Base-by-base conservation (phyloP, 2,888 invertebrate genomes). In the Patella ulyssiponensis region DNA sequence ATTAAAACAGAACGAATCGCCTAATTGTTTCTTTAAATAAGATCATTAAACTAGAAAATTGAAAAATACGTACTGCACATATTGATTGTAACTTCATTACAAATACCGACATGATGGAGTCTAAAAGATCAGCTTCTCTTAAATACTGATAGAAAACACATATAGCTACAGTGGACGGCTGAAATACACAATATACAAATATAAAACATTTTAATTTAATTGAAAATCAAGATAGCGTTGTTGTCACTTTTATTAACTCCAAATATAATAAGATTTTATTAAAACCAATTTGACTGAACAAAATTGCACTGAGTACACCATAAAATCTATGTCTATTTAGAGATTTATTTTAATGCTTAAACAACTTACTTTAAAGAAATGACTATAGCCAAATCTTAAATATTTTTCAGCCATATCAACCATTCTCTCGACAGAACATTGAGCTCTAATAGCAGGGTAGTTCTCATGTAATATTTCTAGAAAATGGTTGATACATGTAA, bases 161-260 rank as follows among this genome's bases (percentile, higher is more conserved):
- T 71, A 88, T 74, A 3, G 88, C 87, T 44, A 89, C 77, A 5
- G 86, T 85, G 51, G 84, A 83, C 14, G 86, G 81, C 88, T 88
- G 79, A 53, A 83, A 82, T 77, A 51, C 54, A 83, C 52, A 71
- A 74, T 73, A 11, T 51, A 74, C 23, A 53, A 69, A n/a, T 53
- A 4, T 17, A 64, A 12, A 17, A 20, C 44, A 44, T 44, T 44
- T 44, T 44, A 44, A 44, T 9, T 44, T 1, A 44, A 44, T 9
- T 44, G 7, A 44, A 9, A 44, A 44, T 44, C 3, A 7, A 0
- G 7, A 9, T 9, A 44, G 9, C 9, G 44, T 53, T 9, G 14
- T 54, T 9, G 20, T 54, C 20, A 17, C n/a, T 20, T 23, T 20
- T 54, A n/a, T 20, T 17, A 14, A 20, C 14, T n/a, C 51, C 7